These are phyloP conservation scores for Tyto alba DNA, from an alignment of 2,113 vertebrate species.

Conservation along the genomic window DNA sequence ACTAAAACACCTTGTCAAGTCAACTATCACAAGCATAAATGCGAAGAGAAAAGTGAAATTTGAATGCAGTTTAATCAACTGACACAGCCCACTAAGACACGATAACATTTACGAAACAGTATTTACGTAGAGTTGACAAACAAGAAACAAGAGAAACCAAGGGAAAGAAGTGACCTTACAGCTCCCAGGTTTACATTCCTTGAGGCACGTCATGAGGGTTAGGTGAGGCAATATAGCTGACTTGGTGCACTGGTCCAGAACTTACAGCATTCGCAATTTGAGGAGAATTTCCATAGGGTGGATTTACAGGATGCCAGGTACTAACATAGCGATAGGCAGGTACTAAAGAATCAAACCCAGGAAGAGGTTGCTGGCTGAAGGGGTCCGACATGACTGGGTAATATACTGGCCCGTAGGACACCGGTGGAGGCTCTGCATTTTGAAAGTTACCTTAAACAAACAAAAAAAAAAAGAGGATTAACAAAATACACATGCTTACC, in stretches of 20 bases:
- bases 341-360: conserved; percentile 81
- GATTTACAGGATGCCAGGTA: conserved; percentile 74
- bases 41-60: background rate
- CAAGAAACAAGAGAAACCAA: background rate
- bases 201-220: conserved; percentile 79
- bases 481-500: background rate
- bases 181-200: conserved; percentile 65
- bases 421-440: conserved; percentile 67
- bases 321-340: conserved; percentile 70
- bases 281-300: conserved; percentile 56
- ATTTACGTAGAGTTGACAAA: background rate
- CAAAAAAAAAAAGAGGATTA: background rate
- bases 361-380: conserved; percentile 67
- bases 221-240: conserved; percentile 77
- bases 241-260: conserved; percentile 67
- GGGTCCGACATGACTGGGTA: conserved; percentile 81
- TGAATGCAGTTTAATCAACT: background rate
- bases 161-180: background rate
- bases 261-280: conserved; percentile 63
- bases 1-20: background rate
- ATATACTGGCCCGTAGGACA: conserved; percentile 70
- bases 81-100: background rate
- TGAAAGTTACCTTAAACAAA: conserved; percentile 72
- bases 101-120: background rate
- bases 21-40: conserved; percentile 29